These are phyloP conservation scores for Oceanodroma leucorhoa DNA, from an alignment of 2,797 vertebrate species.

Conservation along the genomic window DNA sequence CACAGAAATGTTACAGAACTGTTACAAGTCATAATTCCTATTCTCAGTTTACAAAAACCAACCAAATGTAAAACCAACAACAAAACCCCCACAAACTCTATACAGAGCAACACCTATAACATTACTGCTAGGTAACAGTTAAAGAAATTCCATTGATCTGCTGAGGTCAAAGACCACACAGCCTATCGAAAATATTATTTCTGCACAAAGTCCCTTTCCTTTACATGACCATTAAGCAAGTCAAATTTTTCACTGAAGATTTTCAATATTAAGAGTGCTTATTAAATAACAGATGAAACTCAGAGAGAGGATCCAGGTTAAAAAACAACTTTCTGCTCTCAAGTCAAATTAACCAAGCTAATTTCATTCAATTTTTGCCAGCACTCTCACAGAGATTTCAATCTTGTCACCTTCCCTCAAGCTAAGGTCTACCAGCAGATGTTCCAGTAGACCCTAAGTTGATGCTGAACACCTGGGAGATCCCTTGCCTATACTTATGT, in stretches of 20 bases:
- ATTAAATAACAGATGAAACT: background rate
- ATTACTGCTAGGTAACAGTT: background rate
- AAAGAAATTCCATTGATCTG: background rate
- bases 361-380: background rate
- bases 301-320: background rate
- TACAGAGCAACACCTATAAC: background rate
- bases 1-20: background rate
- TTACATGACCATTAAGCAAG: background rate
- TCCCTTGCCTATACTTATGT: too few relatives aligned
- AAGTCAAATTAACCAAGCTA: background rate
- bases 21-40: background rate
- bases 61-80: background rate
- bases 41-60: background rate
- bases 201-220: background rate
- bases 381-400: background rate
- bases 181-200: background rate
- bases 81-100: background rate
- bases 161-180: background rate
- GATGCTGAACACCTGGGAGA: background rate
- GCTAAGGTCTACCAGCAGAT: background rate
- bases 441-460: background rate
- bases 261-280: background rate
- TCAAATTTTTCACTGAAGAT: background rate
- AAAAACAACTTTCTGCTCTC: background rate
- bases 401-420: background rate